Evolutionary conservation across 2,888 invertebrate species (phyloP).

Genomic region (Clepsis dumicolana): DNA sequence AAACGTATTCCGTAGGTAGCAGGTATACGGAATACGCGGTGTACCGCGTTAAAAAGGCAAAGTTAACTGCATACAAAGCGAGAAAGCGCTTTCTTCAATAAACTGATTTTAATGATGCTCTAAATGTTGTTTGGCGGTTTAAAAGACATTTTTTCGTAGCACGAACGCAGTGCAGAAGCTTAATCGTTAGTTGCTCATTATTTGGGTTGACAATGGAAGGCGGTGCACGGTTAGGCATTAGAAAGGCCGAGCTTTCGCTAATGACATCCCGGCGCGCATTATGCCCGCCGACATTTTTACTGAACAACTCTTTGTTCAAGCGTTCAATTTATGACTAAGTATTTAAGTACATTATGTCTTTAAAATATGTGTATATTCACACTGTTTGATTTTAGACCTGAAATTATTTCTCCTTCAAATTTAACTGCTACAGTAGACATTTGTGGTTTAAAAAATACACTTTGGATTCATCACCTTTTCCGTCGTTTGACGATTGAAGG

Average conservation of each 20-base stretch:
- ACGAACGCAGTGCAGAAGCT: conserved; percentile 57
- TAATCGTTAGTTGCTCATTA: conserved; percentile 83
- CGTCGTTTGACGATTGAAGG: neutral
- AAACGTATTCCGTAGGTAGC: conserved; percentile 12
- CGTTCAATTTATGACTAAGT: conserved; percentile 38
- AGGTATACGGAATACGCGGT: conserved; percentile 1
- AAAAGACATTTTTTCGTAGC: conserved; percentile 58
- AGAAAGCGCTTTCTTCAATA: conserved; percentile 40
- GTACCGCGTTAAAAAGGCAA: conserved; percentile 23
- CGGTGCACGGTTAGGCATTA: conserved; percentile 82
- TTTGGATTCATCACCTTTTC: neutral
- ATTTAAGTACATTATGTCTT: conserved; percentile 36
- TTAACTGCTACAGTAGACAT: neutral
- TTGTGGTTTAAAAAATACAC: neutral
- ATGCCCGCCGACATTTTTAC: conserved; percentile 69
- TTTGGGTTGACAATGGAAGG: conserved; percentile 76
- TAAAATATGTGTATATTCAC: conserved; percentile 33
- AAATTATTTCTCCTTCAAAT: neutral
- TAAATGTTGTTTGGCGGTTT: conserved; percentile 51
- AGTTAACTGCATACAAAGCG: conserved; percentile 35
- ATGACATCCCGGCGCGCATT: conserved; percentile 77
- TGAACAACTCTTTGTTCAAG: conserved; percentile 75
- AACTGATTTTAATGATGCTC: conserved; percentile 52
- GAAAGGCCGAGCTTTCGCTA: conserved; percentile 81
- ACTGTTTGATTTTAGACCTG: conserved; percentile 16